A percentile compares a stretch with the other conserved stretches of the same genome.
phyloP scores from a whole-genome alignment of 2,888 invertebrate species.

The Pristionchus fissidentatus region DNA sequence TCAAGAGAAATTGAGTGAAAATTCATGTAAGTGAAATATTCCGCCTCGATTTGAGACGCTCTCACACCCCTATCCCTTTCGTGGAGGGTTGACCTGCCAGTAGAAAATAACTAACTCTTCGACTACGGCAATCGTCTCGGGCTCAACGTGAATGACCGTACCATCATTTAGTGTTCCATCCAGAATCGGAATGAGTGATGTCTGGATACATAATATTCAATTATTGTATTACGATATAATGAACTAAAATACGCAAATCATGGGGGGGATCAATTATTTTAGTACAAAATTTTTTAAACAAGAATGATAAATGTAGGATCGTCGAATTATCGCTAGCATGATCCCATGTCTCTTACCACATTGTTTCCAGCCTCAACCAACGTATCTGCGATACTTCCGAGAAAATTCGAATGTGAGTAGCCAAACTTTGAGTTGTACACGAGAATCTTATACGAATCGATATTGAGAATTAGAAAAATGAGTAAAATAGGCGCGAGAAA shows the following conservation, averaged over 20 bases:
- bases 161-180: background rate
- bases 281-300: no score
- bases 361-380: conserved; percentile 56
- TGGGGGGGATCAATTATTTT: no score
- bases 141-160: background rate
- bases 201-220: background rate
- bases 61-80: no score
- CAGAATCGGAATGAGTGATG: background rate
- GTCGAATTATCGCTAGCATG: background rate
- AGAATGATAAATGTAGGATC: background rate
- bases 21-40: no score
- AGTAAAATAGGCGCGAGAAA: background rate
- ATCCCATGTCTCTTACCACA: conserved; percentile 52
- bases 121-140: background rate
- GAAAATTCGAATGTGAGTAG: conserved; percentile 56
- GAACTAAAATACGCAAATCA: no score
- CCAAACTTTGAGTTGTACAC: conserved; percentile 57
- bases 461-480: background rate
- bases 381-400: conserved; percentile 57
- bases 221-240: background rate
- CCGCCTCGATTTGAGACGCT: no score
- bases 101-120: background rate
- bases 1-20: no score
- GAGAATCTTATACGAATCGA: conserved; percentile 52
- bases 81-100: no score